Evolutionary conservation across 53 echinoderm and acorn worm genomes (phyloP).

Genomic region (Zoroaster sp.): DNA sequence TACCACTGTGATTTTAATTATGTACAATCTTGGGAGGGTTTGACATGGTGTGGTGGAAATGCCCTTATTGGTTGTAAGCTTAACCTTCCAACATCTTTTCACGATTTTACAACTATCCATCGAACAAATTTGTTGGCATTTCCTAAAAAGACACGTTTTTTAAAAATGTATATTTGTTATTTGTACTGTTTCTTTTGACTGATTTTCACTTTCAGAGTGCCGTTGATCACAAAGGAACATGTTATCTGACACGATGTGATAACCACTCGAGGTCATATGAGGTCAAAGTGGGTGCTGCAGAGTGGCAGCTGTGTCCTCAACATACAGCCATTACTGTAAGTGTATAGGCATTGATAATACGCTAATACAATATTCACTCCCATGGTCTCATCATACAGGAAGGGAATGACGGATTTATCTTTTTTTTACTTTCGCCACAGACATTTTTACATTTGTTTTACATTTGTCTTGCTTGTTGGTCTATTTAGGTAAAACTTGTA

Average conservation of each 20-base stretch:
- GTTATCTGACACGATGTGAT: conserved; percentile 76
- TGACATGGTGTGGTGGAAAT: too few species aligned
- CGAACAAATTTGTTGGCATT: too few species aligned
- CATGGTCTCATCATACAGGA: too few species aligned
- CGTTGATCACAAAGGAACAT: conserved; percentile 54
- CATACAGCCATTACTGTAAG: conserved; percentile 49
- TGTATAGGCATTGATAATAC: background rate
- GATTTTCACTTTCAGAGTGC: background rate
- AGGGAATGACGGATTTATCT: background rate
- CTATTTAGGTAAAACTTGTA: background rate
- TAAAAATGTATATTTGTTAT: too few species aligned
- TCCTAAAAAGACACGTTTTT: too few species aligned
- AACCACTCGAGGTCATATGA: conserved; percentile 59
- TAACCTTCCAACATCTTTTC: too few species aligned
- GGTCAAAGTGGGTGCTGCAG: conserved; percentile 63
- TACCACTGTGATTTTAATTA: too few species aligned
- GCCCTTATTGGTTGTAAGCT: too few species aligned
- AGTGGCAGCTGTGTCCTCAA: conserved; percentile 72
- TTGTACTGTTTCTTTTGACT: too few species aligned
- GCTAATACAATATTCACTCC: background rate
- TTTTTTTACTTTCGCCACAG: background rate
- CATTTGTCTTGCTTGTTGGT: background rate
- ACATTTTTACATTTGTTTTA: background rate
- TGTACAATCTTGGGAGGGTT: too few species aligned
- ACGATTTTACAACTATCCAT: too few species aligned